Percentiles rank a stretch among this genome's conserved stretches.
Evolutionary conservation across 1,140 invertebrate genomes (phyloP).

Genomic region (Sarcophaga peregrina): DNA sequence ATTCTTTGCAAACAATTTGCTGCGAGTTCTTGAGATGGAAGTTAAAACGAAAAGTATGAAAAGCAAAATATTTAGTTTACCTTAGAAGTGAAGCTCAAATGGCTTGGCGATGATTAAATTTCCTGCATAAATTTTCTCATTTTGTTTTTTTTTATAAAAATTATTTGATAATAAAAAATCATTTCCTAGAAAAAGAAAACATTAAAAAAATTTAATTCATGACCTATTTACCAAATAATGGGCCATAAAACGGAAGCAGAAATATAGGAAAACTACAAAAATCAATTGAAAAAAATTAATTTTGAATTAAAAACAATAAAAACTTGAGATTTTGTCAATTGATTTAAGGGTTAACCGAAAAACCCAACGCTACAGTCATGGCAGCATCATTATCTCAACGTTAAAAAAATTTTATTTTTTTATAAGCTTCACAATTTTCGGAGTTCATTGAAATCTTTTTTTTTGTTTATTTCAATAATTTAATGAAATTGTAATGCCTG

Average conservation of each 20-base stretch:
- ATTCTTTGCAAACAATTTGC: no score
- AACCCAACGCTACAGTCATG: not conserved
- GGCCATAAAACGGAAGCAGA: no score
- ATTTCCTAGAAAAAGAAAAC: not conserved
- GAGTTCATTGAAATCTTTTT: not conserved
- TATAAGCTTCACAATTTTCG: no score
- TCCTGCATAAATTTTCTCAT: conserved; percentile 18
- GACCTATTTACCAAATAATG: not conserved
- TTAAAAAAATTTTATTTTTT: no score
- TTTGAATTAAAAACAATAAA: conserved; percentile 1
- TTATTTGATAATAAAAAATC: not conserved
- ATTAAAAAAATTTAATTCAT: not conserved
- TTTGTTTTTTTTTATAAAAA: not conserved
- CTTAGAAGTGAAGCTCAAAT: not conserved
- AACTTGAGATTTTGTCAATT: not conserved
- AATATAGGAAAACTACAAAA: not conserved
- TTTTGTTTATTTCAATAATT: not conserved
- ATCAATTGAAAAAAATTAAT: not conserved
- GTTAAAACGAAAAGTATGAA: not conserved
- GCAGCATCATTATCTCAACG: not conserved
- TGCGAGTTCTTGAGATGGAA: not conserved
- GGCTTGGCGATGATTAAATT: not conserved
- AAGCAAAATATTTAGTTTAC: not conserved
- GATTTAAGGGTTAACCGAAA: not conserved
- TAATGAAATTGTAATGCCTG: not conserved